Base-by-base conservation (phyloP, 2,113 vertebrate species). In the Suncus etruscus region DNA sequence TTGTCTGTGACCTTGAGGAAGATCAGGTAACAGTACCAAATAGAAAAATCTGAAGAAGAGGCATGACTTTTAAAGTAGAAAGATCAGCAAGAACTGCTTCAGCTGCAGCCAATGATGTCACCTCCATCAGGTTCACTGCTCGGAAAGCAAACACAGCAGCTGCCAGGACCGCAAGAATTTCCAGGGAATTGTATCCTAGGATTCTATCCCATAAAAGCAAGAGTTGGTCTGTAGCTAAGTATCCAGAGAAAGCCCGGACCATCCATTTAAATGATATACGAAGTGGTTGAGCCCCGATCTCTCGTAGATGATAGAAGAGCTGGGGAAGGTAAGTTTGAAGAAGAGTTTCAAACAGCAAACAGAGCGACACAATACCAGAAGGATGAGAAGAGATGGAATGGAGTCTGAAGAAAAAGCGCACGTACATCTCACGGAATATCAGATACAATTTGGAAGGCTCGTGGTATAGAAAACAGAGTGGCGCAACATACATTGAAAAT, bases 21-120 rank as follows among this genome's bases (percentile, higher is more conserved):
- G 93, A 97, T 99, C 98, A 99, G 96, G 98, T 98, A 92, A 98
- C 96, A 75, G 98, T 98, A 89, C 98, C 99, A 93, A 99, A 99
- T 32, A 99, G 97, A 96, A 99, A 99, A 97, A 99, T 99, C 93
- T 99, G 99, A 97, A 99, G 98, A 97, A 99, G 99, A 79, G 99
- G 99, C 98, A 99, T 99, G 94, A 99, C 99, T 98, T 99, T 99
- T 95, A 99, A 97, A 68, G 99, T 99, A 25, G 99, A 99, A 95
- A 99, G 99, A 95, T 99, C 99, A 89, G 99, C 99, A 94, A 99
- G 99, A 95, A 99, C 99, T 98, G 99, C 99, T 99, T 99, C 99
- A 95, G 99, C 99, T 86, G 99, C 99, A 96, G 99, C 98, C 97
- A 99, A 97, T 96, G 99, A 99, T 87, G 99, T 99, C 98, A 99